Evolutionary conservation across 2,797 vertebrate genomes (phyloP).

Genomic region (Alcedo atthis): DNA sequence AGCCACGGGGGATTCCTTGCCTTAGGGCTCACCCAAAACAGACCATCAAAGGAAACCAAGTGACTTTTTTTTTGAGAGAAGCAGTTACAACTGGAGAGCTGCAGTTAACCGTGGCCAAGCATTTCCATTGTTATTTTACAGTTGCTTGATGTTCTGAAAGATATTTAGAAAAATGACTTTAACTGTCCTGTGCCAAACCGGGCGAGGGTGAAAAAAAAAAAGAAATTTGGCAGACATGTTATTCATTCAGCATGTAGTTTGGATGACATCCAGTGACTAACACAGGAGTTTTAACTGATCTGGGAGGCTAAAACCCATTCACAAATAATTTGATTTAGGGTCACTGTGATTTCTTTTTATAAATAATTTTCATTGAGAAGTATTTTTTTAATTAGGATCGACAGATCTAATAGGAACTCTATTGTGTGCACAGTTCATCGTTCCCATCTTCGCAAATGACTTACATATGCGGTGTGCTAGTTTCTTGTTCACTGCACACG

Average conservation of each 20-base stretch:
- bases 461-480: constrained; percentile 37
- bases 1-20: rapidly evolving
- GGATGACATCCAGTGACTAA: constrained; percentile 54
- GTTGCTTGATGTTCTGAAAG: constrained; percentile 64
- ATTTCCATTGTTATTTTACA: constrained; percentile 63
- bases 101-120: not conserved
- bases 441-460: not conserved
- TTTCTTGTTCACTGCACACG: constrained; percentile 12
- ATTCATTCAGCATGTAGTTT: constrained; percentile 63
- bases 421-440: constrained; percentile 25
- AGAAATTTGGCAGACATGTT: constrained; percentile 42
- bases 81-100: constrained; percentile 43
- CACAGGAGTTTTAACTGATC: constrained; percentile 50
- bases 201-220: constrained; percentile 54
- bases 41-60: not conserved
- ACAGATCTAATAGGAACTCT: constrained; percentile 41
- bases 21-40: not conserved
- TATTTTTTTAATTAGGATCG: constrained; percentile 57
- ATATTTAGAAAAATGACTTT: constrained; percentile 62
- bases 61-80: not conserved
- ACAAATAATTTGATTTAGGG: constrained; percentile 70
- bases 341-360: constrained; percentile 55
- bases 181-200: constrained; percentile 56
- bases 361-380: constrained; percentile 67
- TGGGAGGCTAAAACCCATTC: constrained; percentile 60